Base-by-base conservation (phyloP, 2,888 invertebrate genomes). In the Acrocyrtus sp. region DNA sequence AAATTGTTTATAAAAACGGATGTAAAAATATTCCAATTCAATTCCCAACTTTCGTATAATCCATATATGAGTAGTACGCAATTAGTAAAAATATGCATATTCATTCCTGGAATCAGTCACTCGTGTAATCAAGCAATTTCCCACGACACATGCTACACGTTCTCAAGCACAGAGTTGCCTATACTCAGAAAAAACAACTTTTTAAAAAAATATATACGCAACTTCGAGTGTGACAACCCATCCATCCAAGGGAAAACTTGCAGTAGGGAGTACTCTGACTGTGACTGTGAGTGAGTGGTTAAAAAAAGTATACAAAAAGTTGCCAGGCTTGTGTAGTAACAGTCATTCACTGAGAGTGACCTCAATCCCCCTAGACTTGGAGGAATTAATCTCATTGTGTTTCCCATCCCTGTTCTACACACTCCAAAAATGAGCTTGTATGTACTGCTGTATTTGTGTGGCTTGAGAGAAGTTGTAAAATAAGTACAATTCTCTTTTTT, bases 311-410 rank as follows among this genome's bases (percentile, higher is more conserved):
- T 34, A 39, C n/a, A 51, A 58, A 62, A 62, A 62, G 48, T 48
- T 51, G 48, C 51, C 48, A 47, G 48, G 60, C 45, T n/a, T n/a
- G n/a, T 34, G 10, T 19, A 45, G 45, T 45, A 5, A 6, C 26
- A 22, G 43, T 63, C 54, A 54, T 54, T 63, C 45, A 53, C 34
- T 54, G 43, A 54, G 63, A 54, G 41, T 63, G 63, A 63, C 63
- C 63, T 54, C 63, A 63, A 63, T 63, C 63, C 63, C 54, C 54
- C 26, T 10, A 54, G 63, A 63, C 63, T 17, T 50, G 50, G 21
- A 57, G 39, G 67, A 67, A 67, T 58, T 67, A 67, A 67, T 67
- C 67, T 67, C 58, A 67, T 67, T 67, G 45, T 45, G 19, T 45
- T n/a, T n/a, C n/a, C n/a, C n/a, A n/a, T n/a, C 39, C 12, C 6